phyloP scores from a whole-genome alignment of 2,113 vertebrate species.

The Equus przewalskii region DNA sequence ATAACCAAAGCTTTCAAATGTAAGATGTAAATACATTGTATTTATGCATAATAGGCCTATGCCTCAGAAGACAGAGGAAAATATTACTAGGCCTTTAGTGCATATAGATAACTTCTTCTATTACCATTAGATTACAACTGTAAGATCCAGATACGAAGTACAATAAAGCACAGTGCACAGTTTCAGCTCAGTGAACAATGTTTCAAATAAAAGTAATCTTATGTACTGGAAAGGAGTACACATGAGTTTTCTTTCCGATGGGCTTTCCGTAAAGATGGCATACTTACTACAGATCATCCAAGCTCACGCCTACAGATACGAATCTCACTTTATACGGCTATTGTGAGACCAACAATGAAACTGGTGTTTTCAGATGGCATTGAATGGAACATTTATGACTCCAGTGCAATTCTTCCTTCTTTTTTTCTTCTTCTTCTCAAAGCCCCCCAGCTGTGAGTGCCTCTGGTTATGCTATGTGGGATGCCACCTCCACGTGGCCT shows the following conservation, averaged over 20 bases:
- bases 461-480: no score
- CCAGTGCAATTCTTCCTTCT: neutral
- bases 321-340: constrained; percentile 54
- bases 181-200: constrained; percentile 52
- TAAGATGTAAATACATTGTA: constrained; percentile 71
- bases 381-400: neutral
- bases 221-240: constrained; percentile 43
- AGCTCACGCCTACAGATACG: neutral
- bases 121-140: constrained; percentile 69
- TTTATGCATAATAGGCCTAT: constrained; percentile 50
- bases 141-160: constrained; percentile 65
- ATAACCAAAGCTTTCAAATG: constrained; percentile 67
- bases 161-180: constrained; percentile 59
- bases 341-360: neutral
- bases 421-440: no score
- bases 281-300: neutral
- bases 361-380: neutral
- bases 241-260: constrained; percentile 37
- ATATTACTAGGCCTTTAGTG: constrained; percentile 63
- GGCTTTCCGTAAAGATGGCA: constrained; percentile 57
- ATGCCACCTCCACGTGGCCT: no score
- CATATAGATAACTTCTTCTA: constrained; percentile 72
- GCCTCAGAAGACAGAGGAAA: constrained; percentile 72
- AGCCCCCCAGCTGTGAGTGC: no score
- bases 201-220: constrained; percentile 60